Base-by-base conservation (phyloP, 2,797 vertebrate genomes). In the Denticeps clupeoides region DNA sequence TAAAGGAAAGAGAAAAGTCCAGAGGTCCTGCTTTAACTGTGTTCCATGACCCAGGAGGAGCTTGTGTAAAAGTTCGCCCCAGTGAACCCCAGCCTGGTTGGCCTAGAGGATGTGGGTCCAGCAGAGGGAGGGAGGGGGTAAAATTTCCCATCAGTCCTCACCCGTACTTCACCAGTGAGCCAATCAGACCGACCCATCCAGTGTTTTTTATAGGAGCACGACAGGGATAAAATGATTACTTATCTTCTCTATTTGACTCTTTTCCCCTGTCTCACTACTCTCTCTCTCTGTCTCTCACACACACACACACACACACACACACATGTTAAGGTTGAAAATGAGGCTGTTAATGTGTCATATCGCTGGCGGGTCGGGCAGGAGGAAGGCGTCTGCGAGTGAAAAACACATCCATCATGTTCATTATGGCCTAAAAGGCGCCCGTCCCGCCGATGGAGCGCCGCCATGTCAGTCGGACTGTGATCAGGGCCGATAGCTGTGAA, bases 401-500 rank as follows among this genome's bases (percentile, higher is more conserved):
- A 68, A 72, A 69, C 52, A 65, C 61, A 72, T 65, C 58, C 43
- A 62, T 71, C 57, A 67, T 56, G 41, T 51, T 42, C 53, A 37
- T 67, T 57, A 63, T 27, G 23, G 32, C 13, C 26, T 26, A 45
- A 53, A 35, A 51, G 46, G 53, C 58, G 52, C 38, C 16, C 29
- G 44, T 46, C 37, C 49, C 27, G 37, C 29, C 12, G 8, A 8
- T 48, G 58, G 48, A 46, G 41, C 22, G 28, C 45, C 55, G 56
- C 52, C 58, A 52, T 18, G 28, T 43, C 58, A 53, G 49, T 50
- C 47, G 21, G 53, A 62, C 53, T 43, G 13, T 56, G 49, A 49
- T 53, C 60, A 47, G 23, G 35, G 40, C 49, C 29, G 31, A 40
- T 28, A 46, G 35, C 41, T 57, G 43, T 49, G 40, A 51, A 52